Evolutionary conservation across 2,888 invertebrate species (phyloP).

Genomic region (Dermolepida albohirtum): DNA sequence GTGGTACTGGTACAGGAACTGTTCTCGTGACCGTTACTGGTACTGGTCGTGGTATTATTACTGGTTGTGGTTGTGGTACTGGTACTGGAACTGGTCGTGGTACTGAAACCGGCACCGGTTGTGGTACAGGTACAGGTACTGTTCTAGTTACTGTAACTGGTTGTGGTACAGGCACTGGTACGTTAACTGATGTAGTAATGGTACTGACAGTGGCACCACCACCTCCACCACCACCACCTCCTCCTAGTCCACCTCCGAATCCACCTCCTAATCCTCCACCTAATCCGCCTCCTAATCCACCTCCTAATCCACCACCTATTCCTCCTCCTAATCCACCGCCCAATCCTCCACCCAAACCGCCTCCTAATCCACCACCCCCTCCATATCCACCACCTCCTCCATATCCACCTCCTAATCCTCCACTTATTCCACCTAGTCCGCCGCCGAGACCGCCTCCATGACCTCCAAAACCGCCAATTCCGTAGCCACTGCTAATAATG

Average conservation of each 20-base stretch:
- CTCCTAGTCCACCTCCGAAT: slow-evolving; percentile 44
- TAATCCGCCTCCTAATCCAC: slow-evolving; percentile 47
- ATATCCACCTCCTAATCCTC: slow-evolving; percentile 46
- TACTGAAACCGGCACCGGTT: slow-evolving; percentile 67
- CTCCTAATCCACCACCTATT: slow-evolving; percentile 43
- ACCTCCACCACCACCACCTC: slow-evolving; percentile 58
- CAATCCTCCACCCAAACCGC: slow-evolving; percentile 41
- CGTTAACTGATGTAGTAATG: slow-evolving; percentile 58
- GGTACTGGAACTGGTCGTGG: slow-evolving; percentile 61
- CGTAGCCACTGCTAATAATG: slow-evolving; percentile 51
- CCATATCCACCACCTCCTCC: slow-evolving; percentile 47
- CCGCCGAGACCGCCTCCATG: slow-evolving; percentile 47
- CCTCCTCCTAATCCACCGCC: slow-evolving; percentile 46
- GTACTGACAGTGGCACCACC: slow-evolving; percentile 59
- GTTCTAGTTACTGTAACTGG: slow-evolving; percentile 58
- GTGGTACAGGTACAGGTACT: slow-evolving; percentile 68
- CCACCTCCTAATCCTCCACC: slow-evolving; percentile 44
- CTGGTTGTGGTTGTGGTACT: slow-evolving; percentile 66
- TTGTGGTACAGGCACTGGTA: slow-evolving; percentile 61
- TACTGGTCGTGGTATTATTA: slow-evolving; percentile 43
- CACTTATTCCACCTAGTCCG: slow-evolving; percentile 41
- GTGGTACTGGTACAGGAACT: slow-evolving; percentile 61
- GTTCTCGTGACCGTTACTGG: slow-evolving; percentile 57
- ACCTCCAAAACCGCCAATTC: slow-evolving; percentile 48
- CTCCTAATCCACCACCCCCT: slow-evolving; percentile 45